Conservation (phyloP, 2,888 invertebrate species). For the Agonopterix arenella region DNA sequence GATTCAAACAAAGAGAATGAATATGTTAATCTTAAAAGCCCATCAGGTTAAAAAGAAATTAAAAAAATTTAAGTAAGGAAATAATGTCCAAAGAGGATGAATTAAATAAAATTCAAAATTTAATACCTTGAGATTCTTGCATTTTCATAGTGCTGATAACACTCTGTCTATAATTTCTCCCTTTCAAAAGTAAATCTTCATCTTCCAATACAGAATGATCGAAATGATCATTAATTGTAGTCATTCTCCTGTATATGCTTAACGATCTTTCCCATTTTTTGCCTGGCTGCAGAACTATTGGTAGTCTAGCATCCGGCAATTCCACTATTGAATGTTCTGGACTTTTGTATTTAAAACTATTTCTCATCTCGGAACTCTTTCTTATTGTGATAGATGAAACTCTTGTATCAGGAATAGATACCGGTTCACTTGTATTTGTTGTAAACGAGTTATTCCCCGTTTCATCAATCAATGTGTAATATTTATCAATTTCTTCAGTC, state of each 20-base stretch:
- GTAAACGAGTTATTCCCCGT: neutral
- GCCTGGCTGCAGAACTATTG: constrained; percentile 77
- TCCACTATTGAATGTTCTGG: no score
- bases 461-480: neutral
- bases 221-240: constrained; percentile 51
- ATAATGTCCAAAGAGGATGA: neutral
- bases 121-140: constrained; percentile 60
- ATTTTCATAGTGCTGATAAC: constrained; percentile 69
- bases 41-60: no score
- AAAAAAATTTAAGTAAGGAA: neutral
- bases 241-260: constrained; percentile 73
- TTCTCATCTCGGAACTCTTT: neutral
- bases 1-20: neutral
- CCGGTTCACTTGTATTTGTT: no score
- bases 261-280: constrained; percentile 83
- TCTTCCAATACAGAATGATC: constrained; percentile 57
- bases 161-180: constrained; percentile 74
- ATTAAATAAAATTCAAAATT: neutral
- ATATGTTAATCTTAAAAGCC: neutral
- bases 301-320: constrained; percentile 15
- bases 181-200: constrained; percentile 55
- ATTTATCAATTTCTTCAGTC: neutral
- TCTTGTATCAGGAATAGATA: neutral
- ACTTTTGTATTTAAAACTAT: no score
- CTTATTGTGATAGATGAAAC: constrained; percentile 22